A percentile compares a stretch with the other conserved stretches of the same genome.
Conservation (phyloP, 2,113 vertebrate genomes). For the Anolis carolinensis region DNA sequence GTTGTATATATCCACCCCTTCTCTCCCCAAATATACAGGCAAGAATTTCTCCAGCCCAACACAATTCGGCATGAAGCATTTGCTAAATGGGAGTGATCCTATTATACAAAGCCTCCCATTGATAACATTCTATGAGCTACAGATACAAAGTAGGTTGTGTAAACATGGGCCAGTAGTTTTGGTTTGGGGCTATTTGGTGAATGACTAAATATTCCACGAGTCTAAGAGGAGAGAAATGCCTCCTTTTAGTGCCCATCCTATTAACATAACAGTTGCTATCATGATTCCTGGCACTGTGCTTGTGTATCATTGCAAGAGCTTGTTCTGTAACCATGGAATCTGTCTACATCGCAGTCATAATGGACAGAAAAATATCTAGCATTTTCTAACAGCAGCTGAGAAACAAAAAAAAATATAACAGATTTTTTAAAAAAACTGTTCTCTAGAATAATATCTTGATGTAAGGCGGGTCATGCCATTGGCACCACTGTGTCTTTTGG, state of each 20-base stretch:
- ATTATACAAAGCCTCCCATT: not conserved
- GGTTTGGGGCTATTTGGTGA: conserved; percentile 22
- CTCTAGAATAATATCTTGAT: not conserved
- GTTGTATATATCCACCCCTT: not conserved
- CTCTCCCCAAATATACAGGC: not conserved
- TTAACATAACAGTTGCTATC: conserved; percentile 46
- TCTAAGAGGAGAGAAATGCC: conserved; percentile 14
- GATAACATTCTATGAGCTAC: not conserved
- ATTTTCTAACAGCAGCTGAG: conserved; percentile 46
- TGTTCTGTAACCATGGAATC: conserved; percentile 77
- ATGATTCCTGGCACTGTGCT: conserved; percentile 60
- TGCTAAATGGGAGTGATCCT: not conserved
- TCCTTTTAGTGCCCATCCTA: conserved; percentile 40
- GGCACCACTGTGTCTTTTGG: not conserved
- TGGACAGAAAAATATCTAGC: conserved; percentile 55
- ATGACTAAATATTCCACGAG: conserved; percentile 6
- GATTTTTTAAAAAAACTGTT: not conserved
- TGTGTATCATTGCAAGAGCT: conserved; percentile 62
- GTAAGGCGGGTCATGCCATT: not conserved
- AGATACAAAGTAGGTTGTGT: not conserved
- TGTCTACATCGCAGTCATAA: conserved; percentile 62
- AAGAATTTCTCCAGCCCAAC: not conserved
- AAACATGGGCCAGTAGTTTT: not conserved
- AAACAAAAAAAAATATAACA: not conserved
- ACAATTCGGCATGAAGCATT: conserved; percentile 15